Base-by-base conservation (phyloP, 2,113 vertebrate species). In the Sturnira hondurensis region DNA sequence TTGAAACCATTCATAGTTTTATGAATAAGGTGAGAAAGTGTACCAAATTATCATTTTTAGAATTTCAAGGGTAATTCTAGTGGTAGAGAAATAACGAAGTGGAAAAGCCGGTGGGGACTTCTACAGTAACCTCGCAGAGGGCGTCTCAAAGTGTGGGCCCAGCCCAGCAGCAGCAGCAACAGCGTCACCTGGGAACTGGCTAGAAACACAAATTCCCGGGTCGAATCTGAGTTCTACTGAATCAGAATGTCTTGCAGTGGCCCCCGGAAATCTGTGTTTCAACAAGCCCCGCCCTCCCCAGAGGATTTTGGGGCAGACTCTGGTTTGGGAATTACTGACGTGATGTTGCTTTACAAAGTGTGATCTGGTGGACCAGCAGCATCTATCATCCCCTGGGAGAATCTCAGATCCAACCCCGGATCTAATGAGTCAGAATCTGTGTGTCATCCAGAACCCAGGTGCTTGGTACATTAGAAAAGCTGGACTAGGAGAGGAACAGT, bases 51-150 rank as follows among this genome's bases (percentile, higher is more conserved):
- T 61, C 2, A 73, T 31, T 63, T 89, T 90, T 33, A 65, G 31
- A 93, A 84, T 28, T 89, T 80, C 74, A 86, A 78, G 36, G 6
- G 56, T 63, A 54, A 68, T 73, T 94, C 41, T 52, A 24, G 13
- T 61, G 20, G 76, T 2, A 77, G 65, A 43, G 8, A 94, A 89
- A 50, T 38, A 45, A 88, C 9, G 20, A 85, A 61, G 41, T 22
- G 76, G 52, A 87, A 26, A 4, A 7, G 4, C 31, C 61, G 19
- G 33, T 31, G 22, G 68, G 38, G 24, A 38, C 86, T 52, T 17
- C 9, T 38, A 1, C 1, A 58, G 36, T 28, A 26, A 74, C 7
- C 5, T 7, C 33, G n/a, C 15, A 41, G 0, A 65, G 14, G 26
- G 5, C 2, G 16, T 84, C 33, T 86, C 65, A 52, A 12, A 47